Percentiles rank a stretch among this genome's conserved stretches.
Conservation (phyloP, 2,113 vertebrate genomes). For the Alces alces region DNA sequence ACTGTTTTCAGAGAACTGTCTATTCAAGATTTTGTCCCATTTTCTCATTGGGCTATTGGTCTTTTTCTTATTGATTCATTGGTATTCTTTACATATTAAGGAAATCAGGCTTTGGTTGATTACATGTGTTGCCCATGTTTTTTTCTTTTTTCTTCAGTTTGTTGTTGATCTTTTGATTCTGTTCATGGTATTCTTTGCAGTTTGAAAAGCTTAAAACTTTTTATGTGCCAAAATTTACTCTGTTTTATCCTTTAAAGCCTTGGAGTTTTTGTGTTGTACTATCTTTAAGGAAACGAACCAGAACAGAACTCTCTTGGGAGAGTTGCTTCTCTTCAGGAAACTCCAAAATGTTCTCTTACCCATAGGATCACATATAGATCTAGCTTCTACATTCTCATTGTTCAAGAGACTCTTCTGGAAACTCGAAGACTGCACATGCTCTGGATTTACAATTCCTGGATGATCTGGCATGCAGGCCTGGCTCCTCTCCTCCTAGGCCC, state of each 20-base stretch:
- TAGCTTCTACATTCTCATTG: background rate
- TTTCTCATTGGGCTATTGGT: background rate
- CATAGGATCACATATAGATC: too few species aligned
- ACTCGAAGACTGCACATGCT: background rate
- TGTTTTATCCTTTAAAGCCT: background rate
- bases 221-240: background rate
- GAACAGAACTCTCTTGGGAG: background rate
- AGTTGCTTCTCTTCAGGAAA: background rate
- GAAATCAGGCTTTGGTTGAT: background rate
- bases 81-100: background rate
- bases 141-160: background rate
- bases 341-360: background rate
- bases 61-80: background rate
- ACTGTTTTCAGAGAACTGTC: background rate
- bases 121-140: background rate
- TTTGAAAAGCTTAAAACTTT: background rate
- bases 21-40: background rate
- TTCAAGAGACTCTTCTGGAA: background rate
- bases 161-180: background rate
- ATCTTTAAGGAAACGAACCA: background rate
- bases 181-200: background rate
- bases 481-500: background rate
- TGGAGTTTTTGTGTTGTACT: background rate
- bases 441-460: background rate
- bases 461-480: rapidly evolving